Evolutionary conservation across 1,140 invertebrate genomes (phyloP).

Genomic region (Zaprionus gabonicus): DNA sequence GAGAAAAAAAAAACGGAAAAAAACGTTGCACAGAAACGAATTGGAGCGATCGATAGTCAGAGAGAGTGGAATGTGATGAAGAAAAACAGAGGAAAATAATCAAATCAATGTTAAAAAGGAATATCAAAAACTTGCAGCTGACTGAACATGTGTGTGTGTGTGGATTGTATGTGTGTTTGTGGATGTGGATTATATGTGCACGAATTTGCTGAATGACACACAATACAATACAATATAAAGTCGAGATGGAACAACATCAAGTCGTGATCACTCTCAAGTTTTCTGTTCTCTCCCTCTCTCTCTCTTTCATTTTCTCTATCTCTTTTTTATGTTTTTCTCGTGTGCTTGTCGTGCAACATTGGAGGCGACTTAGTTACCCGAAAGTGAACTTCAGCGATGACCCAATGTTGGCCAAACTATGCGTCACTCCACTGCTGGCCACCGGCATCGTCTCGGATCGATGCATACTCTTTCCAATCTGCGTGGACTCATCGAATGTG

Average conservation of each 20-base stretch:
- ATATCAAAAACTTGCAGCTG: slow-evolving; percentile 4
- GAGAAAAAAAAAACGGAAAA: slow-evolving; percentile 65
- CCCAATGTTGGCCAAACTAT: slow-evolving; percentile 90
- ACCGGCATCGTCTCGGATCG: slow-evolving; percentile 93
- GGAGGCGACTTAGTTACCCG: slow-evolving; percentile 87
- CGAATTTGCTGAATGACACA: slow-evolving; percentile 5
- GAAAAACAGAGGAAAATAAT: slow-evolving; percentile 24
- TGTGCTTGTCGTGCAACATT: neutral
- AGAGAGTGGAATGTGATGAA: slow-evolving; percentile 33
- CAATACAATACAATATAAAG: slow-evolving; percentile 11
- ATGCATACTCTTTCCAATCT: slow-evolving; percentile 86
- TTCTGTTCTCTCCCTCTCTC: slow-evolving; percentile 4
- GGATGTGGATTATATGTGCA: neutral
- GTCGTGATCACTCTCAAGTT: neutral
- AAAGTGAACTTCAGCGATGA: slow-evolving; percentile 93
- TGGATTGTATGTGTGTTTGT: slow-evolving; percentile 9
- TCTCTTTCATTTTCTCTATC: neutral
- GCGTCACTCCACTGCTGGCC: slow-evolving; percentile 87
- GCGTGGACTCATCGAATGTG: slow-evolving; percentile 87
- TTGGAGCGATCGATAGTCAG: slow-evolving; percentile 57
- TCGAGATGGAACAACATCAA: slow-evolving; percentile 12
- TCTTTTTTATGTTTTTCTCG: neutral
- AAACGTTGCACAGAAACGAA: slow-evolving; percentile 64
- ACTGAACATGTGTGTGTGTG: slow-evolving; percentile 1
- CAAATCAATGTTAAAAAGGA: slow-evolving; percentile 2